phyloP scores from a whole-genome alignment of 2,888 invertebrate genomes.

The Cheilosia scutellata region DNA sequence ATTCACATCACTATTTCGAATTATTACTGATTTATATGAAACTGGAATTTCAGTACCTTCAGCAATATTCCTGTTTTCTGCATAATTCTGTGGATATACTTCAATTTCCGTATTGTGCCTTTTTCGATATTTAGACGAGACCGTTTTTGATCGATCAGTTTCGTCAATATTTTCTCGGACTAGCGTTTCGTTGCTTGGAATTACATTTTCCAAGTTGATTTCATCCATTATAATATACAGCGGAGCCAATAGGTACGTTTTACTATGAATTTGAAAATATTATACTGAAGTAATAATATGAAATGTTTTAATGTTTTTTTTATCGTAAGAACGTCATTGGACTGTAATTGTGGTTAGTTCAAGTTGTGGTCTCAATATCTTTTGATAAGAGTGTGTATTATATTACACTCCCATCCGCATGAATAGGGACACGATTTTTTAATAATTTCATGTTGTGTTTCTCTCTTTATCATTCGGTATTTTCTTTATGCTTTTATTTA shows the following conservation, averaged over 20 bases:
- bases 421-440: no score
- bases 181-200: neutral
- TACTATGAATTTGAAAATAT: neutral
- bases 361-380: no score
- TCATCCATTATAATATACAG: conserved; percentile 14
- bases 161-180: neutral
- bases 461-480: no score
- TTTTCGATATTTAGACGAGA: neutral
- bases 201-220: neutral
- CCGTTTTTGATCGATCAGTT: conserved; percentile 1
- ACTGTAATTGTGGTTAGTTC: no score
- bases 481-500: no score
- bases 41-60: conserved; percentile 78
- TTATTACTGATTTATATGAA: no score
- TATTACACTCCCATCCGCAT: no score
- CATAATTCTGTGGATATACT: conserved; percentile 77
- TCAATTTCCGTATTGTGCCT: conserved; percentile 3
- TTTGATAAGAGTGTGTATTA: no score
- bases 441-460: no score
- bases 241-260: neutral
- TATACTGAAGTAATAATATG: conserved; percentile 3
- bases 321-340: no score
- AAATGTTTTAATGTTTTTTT: no score
- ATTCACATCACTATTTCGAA: no score
- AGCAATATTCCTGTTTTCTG: conserved; percentile 81